A percentile compares a stretch with the other conserved stretches of the same genome.
These are phyloP conservation scores for Crocodylus rhombifer DNA, from an alignment of 2,797 vertebrate species.

Conservation along the genomic window DNA sequence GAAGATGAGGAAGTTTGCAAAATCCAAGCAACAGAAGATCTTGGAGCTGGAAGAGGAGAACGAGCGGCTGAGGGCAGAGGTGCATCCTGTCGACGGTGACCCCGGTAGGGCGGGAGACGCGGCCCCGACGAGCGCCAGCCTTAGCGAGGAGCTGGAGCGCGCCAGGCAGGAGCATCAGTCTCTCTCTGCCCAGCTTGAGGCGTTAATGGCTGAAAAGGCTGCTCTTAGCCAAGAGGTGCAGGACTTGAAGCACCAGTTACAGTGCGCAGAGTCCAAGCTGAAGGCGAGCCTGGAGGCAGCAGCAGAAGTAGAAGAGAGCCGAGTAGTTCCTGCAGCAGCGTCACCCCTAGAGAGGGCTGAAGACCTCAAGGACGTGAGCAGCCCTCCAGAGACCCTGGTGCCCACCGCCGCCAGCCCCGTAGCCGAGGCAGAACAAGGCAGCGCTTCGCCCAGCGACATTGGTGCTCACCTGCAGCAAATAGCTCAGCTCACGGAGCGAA, in stretches of 20 bases:
- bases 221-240: conserved; percentile 81
- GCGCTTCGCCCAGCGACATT: conserved; percentile 45
- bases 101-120: background rate
- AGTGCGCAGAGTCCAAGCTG: no score
- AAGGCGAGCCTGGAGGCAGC: conserved; percentile 34
- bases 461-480: conserved; percentile 60
- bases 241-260: conserved; percentile 80
- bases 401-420: background rate
- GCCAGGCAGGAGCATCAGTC: conserved; percentile 76
- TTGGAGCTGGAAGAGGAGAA: conserved; percentile 96
- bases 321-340: conserved; percentile 50
- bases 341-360: conserved; percentile 56
- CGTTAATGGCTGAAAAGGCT: conserved; percentile 81
- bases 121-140: background rate
- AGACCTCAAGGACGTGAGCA: background rate
- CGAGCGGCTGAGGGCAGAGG: conserved; percentile 86
- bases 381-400: background rate
- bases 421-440: conserved; percentile 3
- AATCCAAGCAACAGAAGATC: conserved; percentile 97
- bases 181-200: conserved; percentile 83
- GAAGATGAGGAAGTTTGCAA: conserved; percentile 98
- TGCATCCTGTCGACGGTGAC: conserved; percentile 52
- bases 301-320: conserved; percentile 55
- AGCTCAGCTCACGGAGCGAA: conserved; percentile 69
- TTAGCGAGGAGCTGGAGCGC: conserved; percentile 80